Base-by-base conservation (phyloP, 2,888 invertebrate species). In the Cancer borealis region DNA sequence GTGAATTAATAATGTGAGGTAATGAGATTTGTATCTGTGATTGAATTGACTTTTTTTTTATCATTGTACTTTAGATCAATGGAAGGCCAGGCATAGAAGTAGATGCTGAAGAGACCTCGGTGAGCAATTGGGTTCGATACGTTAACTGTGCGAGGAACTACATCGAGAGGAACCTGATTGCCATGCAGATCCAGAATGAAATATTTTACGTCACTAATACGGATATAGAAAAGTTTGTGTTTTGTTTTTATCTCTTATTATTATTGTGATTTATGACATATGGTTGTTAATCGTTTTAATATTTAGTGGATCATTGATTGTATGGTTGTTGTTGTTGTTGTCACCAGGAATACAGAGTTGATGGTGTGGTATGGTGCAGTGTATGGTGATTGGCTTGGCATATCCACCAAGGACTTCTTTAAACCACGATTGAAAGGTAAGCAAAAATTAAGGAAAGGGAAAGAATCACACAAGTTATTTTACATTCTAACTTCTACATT, bases 111-210 rank as follows among this genome's bases (percentile, higher is more conserved):
- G 45, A 92, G 8, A 54, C 47, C 26, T 49, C 87, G 17, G 14
- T 8, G 26, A 73, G 92, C 4, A 97, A 97, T 96, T 97, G 97
- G 97, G 97, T 97, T 97, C 96, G 97, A 21, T 97, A 97, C 96
- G 97, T 97, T 1, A 97, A 97, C 96, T 97, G 97, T 96, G 96
- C 97, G 2, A 96, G 97, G 3, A 96, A 97, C 95, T 96, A 96
- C 96, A 95, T 95, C 46, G 97, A 97, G 96, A 97, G 97, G 96
- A 97, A 97, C 96, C 96, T 97, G 39, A 96, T 97, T 49, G 97
- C 97, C 0, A 97, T 97, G 96, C 97, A 97, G 96, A 97, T 79
- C 12, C 73, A 79, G 45, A 79, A 47, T 30, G 79, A 91, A 14
- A 91, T 91, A 79, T 91, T 79, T 47, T 91, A 91, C 26, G 46